Conservation (phyloP, 2,888 invertebrate genomes). For the Nephrocerus scutellatus region DNA sequence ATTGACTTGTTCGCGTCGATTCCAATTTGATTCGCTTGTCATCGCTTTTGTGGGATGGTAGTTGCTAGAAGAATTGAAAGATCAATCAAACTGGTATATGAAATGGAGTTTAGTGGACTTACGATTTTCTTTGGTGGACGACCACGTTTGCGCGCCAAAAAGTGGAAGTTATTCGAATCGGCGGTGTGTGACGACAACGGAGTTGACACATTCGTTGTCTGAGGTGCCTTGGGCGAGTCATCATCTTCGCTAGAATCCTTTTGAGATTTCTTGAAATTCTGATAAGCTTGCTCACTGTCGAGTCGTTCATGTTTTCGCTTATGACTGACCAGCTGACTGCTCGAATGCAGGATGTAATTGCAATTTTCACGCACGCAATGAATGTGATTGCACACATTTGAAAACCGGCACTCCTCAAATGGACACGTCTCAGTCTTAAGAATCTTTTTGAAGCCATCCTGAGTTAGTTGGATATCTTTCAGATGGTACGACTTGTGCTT, state of each 20-base stretch:
- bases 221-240: conserved; percentile 25
- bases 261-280: conserved; percentile 37
- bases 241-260: conserved; percentile 37
- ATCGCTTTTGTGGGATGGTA: conserved; percentile 28
- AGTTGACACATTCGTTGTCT: conserved; percentile 30
- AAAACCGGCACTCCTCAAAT: conserved; percentile 87
- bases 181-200: conserved; percentile 41
- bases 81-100: too few relatives aligned
- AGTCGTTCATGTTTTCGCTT: conserved; percentile 95
- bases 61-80: conserved; percentile 34
- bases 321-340: conserved; percentile 93
- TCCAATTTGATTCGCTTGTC: conserved; percentile 36
- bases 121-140: conserved; percentile 45
- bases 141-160: conserved; percentile 41
- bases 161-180: conserved; percentile 31
- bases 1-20: background rate
- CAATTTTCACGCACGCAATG: conserved; percentile 95
- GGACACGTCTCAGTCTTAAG: conserved; percentile 94
- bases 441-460: conserved; percentile 97
- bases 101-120: too few relatives aligned
- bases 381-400: conserved; percentile 93
- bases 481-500: conserved; percentile 98
- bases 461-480: conserved; percentile 89
- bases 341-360: conserved; percentile 92
- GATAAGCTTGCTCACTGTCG: conserved; percentile 65